Percentiles rank a stretch among this genome's conserved stretches.
Evolutionary conservation across 2,888 invertebrate species (phyloP).

Genomic region (Erebia ligea): DNA sequence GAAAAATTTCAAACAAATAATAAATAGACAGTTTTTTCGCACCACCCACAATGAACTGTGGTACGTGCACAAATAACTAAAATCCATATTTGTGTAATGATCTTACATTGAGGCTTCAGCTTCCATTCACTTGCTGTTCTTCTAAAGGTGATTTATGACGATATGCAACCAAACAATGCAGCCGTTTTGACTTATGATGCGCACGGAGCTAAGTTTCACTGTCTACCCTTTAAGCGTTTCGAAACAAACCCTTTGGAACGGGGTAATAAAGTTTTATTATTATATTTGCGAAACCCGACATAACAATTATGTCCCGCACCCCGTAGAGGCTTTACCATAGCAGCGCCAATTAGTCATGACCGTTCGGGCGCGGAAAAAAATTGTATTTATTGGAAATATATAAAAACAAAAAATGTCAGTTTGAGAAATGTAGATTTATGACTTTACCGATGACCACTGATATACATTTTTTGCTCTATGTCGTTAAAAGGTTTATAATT

Average conservation of each 20-base stretch:
- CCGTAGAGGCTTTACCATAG: constrained; percentile 62
- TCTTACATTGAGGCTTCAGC: constrained; percentile 73
- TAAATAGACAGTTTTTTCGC: constrained; percentile 60
- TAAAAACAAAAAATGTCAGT: constrained; percentile 66
- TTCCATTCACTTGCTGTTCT: constrained; percentile 66
- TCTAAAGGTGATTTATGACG: constrained; percentile 77
- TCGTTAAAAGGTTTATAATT: constrained; percentile 68
- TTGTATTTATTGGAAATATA: constrained; percentile 63
- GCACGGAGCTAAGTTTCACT: constrained; percentile 61
- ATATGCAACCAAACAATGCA: constrained; percentile 78
- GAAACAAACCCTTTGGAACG: constrained; percentile 80
- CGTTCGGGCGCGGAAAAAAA: constrained; percentile 51
- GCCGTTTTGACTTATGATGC: constrained; percentile 74
- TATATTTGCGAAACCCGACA: constrained; percentile 76
- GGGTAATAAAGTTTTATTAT: constrained; percentile 82
- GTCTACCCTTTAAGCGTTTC: constrained; percentile 73
- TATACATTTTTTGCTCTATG: constrained; percentile 62
- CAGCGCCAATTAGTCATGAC: constrained; percentile 76
- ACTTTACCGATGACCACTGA: constrained; percentile 57
- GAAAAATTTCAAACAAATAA: constrained; percentile 44
- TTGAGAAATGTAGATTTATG: constrained; percentile 68
- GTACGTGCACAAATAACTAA: constrained; percentile 77
- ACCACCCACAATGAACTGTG: constrained; percentile 73
- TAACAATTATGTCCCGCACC: constrained; percentile 70
- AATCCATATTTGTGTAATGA: constrained; percentile 83